phyloP scores from a whole-genome alignment of 1,140 invertebrate genomes.

The Calycopis cecrops region DNA sequence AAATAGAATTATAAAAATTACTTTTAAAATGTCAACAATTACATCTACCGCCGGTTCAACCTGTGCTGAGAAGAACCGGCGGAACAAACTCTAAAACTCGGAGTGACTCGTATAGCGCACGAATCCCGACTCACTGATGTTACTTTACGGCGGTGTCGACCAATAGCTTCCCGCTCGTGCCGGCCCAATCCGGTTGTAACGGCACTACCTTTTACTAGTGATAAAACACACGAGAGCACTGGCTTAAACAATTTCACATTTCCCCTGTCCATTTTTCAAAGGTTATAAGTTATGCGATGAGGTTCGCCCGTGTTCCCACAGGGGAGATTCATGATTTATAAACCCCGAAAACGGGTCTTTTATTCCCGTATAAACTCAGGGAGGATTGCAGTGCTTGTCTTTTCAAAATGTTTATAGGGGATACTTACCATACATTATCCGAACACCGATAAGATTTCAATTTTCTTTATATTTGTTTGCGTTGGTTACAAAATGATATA shows the following conservation, averaged over 20 bases:
- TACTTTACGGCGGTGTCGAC: too few relatives aligned
- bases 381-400: slow-evolving; percentile 1
- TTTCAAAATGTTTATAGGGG: slow-evolving; percentile 10
- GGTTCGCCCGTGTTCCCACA: background rate
- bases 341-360: slow-evolving; percentile 1
- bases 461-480: slow-evolving; percentile 7
- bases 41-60: too few relatives aligned
- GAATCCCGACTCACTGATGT: too few relatives aligned
- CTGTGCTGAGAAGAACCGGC: too few relatives aligned
- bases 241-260: slow-evolving; percentile 7
- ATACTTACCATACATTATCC: slow-evolving; percentile 2
- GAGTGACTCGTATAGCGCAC: too few relatives aligned
- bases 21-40: too few relatives aligned
- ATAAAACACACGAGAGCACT: too few relatives aligned
- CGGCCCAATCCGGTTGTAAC: too few relatives aligned
- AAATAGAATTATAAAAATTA: too few relatives aligned
- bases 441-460: background rate
- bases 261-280: slow-evolving; percentile 6
- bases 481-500: background rate
- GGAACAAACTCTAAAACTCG: too few relatives aligned
- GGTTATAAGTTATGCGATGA: slow-evolving; percentile 9
- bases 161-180: too few relatives aligned
- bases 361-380: slow-evolving; percentile 6
- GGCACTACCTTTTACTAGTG: too few relatives aligned
- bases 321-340: slow-evolving; percentile 11